These are phyloP conservation scores for Geopemphigus sp. DNA, from an alignment of 1,140 invertebrate species.

Conservation along the genomic window DNA sequence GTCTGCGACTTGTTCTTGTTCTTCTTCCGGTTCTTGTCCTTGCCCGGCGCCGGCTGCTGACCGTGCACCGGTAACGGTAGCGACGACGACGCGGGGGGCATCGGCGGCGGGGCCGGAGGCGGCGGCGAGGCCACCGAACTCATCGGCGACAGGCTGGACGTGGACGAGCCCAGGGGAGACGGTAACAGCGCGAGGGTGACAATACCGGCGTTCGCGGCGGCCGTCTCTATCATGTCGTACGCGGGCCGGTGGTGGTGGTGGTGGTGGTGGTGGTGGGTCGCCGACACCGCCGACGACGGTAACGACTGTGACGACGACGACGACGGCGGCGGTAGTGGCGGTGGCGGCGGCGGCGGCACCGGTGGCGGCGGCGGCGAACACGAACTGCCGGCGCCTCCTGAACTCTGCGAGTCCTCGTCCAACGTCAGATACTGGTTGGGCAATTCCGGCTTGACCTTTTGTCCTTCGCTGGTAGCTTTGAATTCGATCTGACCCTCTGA, in stretches of 20 bases:
- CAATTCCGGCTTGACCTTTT: constrained; percentile 76
- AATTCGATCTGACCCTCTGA: constrained; percentile 85
- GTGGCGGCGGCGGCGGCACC: constrained; percentile 4
- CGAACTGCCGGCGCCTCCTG: constrained; percentile 61
- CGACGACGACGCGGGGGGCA: constrained; percentile 38
- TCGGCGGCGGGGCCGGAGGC: constrained; percentile 58
- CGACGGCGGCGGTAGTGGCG: constrained; percentile 11
- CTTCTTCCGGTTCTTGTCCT: constrained; percentile 81
- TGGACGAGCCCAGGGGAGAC: constrained; percentile 50
- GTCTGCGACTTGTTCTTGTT: constrained; percentile 75
- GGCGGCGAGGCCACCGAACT: constrained; percentile 52
- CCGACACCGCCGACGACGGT: not conserved
- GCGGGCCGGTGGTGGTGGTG: constrained; percentile 21
- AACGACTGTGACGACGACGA: constrained; percentile 1
- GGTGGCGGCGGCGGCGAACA: constrained; percentile 46
- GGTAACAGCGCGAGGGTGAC: constrained; percentile 54
- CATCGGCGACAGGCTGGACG: constrained; percentile 51
- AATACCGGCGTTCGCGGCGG: constrained; percentile 66
- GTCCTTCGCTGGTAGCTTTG: constrained; percentile 85
- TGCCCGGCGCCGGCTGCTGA: constrained; percentile 63
- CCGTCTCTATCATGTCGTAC: constrained; percentile 59
- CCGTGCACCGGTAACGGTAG: constrained; percentile 61
- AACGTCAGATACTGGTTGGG: constrained; percentile 78
- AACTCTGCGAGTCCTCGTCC: constrained; percentile 83
- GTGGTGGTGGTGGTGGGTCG: not conserved